These are phyloP conservation scores for Tenthredo scrophulariae DNA, from an alignment of 2,888 invertebrate species.

Conservation along the genomic window DNA sequence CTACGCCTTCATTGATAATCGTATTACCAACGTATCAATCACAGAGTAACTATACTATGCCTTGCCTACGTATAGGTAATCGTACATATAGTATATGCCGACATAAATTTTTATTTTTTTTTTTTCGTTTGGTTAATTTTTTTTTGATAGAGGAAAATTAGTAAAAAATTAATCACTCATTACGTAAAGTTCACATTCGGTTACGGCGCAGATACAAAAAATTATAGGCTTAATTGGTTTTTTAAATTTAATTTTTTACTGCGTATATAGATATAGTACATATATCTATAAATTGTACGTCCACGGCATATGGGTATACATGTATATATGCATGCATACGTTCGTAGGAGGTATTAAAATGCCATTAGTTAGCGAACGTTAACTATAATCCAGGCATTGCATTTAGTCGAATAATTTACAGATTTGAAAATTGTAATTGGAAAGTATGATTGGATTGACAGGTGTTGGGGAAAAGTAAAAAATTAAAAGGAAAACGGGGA, in stretches of 20 bases:
- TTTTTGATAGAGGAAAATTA: neutral
- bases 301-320: neutral
- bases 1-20: slow-evolving; percentile 71
- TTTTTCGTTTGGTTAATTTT: neutral
- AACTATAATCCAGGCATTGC: slow-evolving; percentile 43
- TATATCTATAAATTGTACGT: neutral
- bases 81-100: neutral
- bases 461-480: neutral
- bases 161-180: neutral
- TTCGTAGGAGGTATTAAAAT: slow-evolving; percentile 41
- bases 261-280: neutral
- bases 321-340: neutral
- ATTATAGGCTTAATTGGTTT: neutral
- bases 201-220: neutral
- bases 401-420: slow-evolving; percentile 43
- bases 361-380: slow-evolving; percentile 40
- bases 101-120: neutral
- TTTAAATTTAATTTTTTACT: neutral
- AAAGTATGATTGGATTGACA: neutral
- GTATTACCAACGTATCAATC: slow-evolving; percentile 69
- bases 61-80: neutral
- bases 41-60: slow-evolving; percentile 53
- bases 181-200: neutral
- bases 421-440: slow-evolving; percentile 24
- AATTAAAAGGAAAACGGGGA: neutral